Evolutionary conservation across 2,888 invertebrate species (phyloP), one percentile per base, ranked within the genome.

Genomic region (Nomada fucata): DNA sequence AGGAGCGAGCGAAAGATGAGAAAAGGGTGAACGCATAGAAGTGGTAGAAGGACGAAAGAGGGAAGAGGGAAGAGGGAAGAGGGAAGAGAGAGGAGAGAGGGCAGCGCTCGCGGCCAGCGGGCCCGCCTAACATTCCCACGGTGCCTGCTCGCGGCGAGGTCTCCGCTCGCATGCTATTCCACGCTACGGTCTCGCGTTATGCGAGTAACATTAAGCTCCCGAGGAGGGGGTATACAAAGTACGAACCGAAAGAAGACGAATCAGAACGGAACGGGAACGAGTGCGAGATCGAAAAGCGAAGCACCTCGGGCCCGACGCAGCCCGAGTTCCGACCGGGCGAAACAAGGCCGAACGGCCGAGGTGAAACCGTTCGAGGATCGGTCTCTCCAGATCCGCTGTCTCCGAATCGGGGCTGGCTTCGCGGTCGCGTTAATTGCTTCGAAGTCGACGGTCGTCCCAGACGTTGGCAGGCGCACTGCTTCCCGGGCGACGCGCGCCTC

Each of bases 111-210:
- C 86, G 84, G 84, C 90, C 85, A 89, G 88, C 85, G 91, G 92
- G 92, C 91, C 92, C 92, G 92, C 92, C 92, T 92, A 91, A 92
- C 91, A 91, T 93, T 93, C 93, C 92, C 93, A 93, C 93, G 93
- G 93, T 93, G 91, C 91, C 92, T 90, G 93, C 92, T 92, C 91
- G 93, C 92, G 92, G 93, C 92, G 90, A 92, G 92, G 91, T 91
- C 90, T 73, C 70, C 42, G 90, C 89, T 69, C 87, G 89, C 90
- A 90, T 86, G 89, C 89, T 88, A 89, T 83, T 82, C 87, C 83
- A 88, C 83, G 87, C 86, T 85, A 91, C 86, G 89, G 88, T 84
- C 85, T 87, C 88, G 86, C 89, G 89, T 89, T 90, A 89, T 89
- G 91, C 88, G 90, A 91, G 91, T 86, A 91, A 91, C 91, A 91